Percentiles rank a stretch among this genome's conserved stretches.
phyloP scores from a whole-genome alignment of 2,888 invertebrate genomes.

The Drosophila limbata region DNA sequence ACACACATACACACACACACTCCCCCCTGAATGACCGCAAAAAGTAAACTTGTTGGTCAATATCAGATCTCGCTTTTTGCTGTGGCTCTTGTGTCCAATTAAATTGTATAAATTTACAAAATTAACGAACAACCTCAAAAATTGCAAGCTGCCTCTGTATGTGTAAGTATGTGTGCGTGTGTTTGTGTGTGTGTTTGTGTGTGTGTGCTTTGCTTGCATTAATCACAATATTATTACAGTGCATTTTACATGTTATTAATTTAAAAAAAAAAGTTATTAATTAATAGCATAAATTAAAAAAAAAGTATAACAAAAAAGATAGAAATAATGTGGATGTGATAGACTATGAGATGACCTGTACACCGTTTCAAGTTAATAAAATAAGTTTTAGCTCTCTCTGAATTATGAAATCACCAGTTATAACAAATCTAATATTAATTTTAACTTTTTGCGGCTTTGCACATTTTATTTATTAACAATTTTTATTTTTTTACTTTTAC shows the following conservation, averaged over 20 bases:
- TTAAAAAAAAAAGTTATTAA: conserved; percentile 42
- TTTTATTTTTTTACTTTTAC: too few species aligned
- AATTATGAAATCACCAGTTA: neutral
- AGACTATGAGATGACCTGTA: neutral
- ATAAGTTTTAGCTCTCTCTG: neutral
- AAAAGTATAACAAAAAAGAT: conserved; percentile 1
- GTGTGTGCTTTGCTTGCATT: conserved; percentile 40
- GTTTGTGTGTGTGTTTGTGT: conserved; percentile 12
- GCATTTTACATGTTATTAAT: conserved; percentile 61
- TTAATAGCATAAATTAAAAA: conserved; percentile 43
- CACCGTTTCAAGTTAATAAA: neutral
- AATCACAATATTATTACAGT: conserved; percentile 58
- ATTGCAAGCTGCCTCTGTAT: conserved; percentile 19
- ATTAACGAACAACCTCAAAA: conserved; percentile 65
- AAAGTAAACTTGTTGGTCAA: conserved; percentile 68
- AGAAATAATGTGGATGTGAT: neutral
- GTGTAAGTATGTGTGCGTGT: conserved; percentile 15
- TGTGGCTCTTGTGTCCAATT: conserved; percentile 70
- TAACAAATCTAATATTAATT: too few species aligned
- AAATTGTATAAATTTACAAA: conserved; percentile 77
- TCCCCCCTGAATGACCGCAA: conserved; percentile 49
- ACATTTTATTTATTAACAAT: too few species aligned
- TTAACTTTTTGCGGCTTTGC: too few species aligned
- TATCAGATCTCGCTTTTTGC: conserved; percentile 39
- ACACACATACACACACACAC: neutral